Conservation (phyloP, 2,113 vertebrate genomes). For the Gasterosteus aculeatus region DNA sequence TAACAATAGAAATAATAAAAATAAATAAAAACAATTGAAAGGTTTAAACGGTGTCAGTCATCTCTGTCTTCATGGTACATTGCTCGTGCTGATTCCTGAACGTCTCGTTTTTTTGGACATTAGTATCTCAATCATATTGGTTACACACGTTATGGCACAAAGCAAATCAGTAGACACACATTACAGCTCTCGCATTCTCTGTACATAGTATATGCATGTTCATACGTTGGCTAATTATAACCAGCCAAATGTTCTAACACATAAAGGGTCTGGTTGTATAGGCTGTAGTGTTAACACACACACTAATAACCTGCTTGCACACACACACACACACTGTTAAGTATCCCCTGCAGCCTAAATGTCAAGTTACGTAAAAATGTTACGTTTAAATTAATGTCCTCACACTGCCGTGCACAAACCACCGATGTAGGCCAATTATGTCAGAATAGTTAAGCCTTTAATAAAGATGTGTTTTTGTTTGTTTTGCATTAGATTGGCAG, state of each 20-base stretch:
- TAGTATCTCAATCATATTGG: no score
- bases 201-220: background rate
- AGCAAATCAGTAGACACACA: background rate
- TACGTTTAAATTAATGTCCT: constrained; percentile 43
- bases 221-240: background rate
- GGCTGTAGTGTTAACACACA: constrained; percentile 30
- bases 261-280: constrained; percentile 48
- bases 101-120: no score
- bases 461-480: background rate
- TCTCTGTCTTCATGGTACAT: no score
- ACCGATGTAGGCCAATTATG: background rate
- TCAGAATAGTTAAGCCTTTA: background rate
- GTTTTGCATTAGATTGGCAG: background rate
- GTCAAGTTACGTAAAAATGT: constrained; percentile 39
- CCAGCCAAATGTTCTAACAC: constrained; percentile 11
- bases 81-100: no score
- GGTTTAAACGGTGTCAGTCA: no score
- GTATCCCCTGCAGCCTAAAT: constrained; percentile 33
- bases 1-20: no score
- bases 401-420: background rate
- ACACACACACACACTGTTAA: constrained; percentile 7
- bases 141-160: background rate
- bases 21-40: no score
- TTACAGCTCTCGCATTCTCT: background rate
- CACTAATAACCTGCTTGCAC: constrained; percentile 14